Base-by-base conservation (phyloP, 2,888 invertebrate genomes). In the Hirtodrosophila alboralis region DNA sequence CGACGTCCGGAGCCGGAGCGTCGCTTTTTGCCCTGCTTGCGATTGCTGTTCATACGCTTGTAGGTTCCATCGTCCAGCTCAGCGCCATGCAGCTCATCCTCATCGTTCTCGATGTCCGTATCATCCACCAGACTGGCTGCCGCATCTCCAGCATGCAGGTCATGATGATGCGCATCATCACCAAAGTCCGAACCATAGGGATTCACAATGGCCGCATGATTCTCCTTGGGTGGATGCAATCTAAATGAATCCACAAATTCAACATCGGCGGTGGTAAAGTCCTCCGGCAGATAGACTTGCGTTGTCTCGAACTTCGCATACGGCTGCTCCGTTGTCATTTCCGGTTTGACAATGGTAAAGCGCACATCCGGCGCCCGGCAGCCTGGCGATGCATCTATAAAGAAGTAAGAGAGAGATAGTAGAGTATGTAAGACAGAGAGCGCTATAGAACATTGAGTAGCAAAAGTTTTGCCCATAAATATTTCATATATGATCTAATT, bases 341-440 rank as follows among this genome's bases (percentile, higher is more conserved):
- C 89, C 44, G 89, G 89, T 54, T 89, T 88, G 12, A 89, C 84
- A 62, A 90, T 88, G 36, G 89, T 88, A 66, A 90, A 89, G 41
- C 90, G 89, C 40, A 91, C 88, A 72, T 90, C 90, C 48, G 91
- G 91, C 4, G 91, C 89, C 41, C 88, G 89, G 49, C 91, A 91
- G 38, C 91, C 91, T 9, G 90, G 89, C 43, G 90, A 88, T 47
- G 90, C 90, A 86, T 91, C 90, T 91, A 74, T n/a, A 74, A 45
- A 18, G 14, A 12, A 10, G 16, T 5, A 14, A 12, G 38, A 9
- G 18, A 10, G 36, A 26, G 9, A 31, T 6, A 13, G 37, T 1
- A 13, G 7, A 27, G 9, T 1, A 16, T 6, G 40, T 3, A 9
- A 23, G 37, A 43, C 27, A 1, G 36, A 43, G 34, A n/a, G 1